Evolutionary conservation across 2,888 invertebrate species (phyloP), one percentile per base, ranked within the genome.

Genomic region (Coenonympha arcania): DNA sequence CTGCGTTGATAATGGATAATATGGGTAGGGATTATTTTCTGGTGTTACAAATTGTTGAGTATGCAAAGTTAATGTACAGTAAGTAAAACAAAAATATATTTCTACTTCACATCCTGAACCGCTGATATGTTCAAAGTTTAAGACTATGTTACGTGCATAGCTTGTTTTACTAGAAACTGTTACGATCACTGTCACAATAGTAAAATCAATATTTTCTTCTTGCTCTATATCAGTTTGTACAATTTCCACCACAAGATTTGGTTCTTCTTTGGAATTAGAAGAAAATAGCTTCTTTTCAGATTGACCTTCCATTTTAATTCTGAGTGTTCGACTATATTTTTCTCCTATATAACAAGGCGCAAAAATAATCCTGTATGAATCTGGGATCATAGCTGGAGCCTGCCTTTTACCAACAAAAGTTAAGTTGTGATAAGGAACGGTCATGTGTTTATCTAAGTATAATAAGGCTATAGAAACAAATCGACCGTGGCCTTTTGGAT

Each of bases 51-150:
- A 50, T 48, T 50, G 55, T 47, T 62, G 61, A 16, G 75, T 61
- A 52, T 85, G 84, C 52, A 86, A 65, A 9, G 82, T 84, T 43
- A 86, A 56, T 52, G 75, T 67, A 55, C 86, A 86, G 55, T 69
- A 61, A 9, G 84, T 82, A 28, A 75, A 76, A 58, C 79, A 78
- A 65, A 76, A 81, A 55, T 59, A 62, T 0, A 82, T 63, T 69
- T 84, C 77, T 37, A 86, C 63, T 45, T 81, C 78, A 64, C 83
- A 84, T 16, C 59, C 55, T 3, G 82, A 75, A 15, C 79, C 80
- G 56, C 63, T 63, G 5, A 62, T 60, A 54, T 85, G 79, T 37
- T 63, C 63, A 59, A 85, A 79, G 41, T 51, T 59, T 28, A 85
- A 52, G 18, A 50, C 65, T 44, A 74, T 48, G 58, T 64, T 66